Conservation (phyloP, 2,888 invertebrate species). For the Nomada ruficornis region DNA sequence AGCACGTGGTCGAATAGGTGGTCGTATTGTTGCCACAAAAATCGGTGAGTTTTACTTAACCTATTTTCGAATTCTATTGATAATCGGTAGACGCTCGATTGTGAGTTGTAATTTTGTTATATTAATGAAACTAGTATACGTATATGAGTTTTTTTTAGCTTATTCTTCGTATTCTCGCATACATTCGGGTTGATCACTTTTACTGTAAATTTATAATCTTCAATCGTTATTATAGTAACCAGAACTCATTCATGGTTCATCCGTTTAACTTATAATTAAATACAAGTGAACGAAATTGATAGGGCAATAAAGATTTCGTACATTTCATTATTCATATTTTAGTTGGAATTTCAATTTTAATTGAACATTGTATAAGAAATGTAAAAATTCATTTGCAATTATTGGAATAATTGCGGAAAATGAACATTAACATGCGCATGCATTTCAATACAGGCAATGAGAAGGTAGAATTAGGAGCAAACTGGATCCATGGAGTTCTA, state of each 20-base stretch:
- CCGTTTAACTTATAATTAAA: not conserved
- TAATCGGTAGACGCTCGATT: conserved; percentile 34
- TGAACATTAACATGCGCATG: not conserved
- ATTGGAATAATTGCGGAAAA: not conserved
- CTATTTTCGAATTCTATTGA: conserved; percentile 32
- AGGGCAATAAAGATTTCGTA: not conserved
- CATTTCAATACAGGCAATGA: conserved; percentile 79
- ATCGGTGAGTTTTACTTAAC: conserved; percentile 85
- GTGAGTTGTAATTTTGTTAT: not conserved
- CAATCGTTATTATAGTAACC: not conserved
- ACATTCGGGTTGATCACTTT: not conserved
- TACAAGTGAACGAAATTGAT: not conserved
- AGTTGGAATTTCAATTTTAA: not conserved
- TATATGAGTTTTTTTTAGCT: not conserved
- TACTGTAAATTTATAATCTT: not conserved
- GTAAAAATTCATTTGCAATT: not conserved
- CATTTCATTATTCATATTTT: not conserved
- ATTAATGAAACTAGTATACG: not conserved
- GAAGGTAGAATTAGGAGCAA: conserved; percentile 93
- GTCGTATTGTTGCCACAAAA: conserved; percentile 91
- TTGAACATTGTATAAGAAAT: not conserved
- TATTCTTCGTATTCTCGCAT: not conserved
- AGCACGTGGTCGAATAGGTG: conserved; percentile 92
- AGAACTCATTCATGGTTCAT: not conserved
- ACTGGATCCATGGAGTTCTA: conserved; percentile 96